Base-by-base conservation (phyloP, 2,888 invertebrate species). In the Minunthozetes semirufus region DNA sequence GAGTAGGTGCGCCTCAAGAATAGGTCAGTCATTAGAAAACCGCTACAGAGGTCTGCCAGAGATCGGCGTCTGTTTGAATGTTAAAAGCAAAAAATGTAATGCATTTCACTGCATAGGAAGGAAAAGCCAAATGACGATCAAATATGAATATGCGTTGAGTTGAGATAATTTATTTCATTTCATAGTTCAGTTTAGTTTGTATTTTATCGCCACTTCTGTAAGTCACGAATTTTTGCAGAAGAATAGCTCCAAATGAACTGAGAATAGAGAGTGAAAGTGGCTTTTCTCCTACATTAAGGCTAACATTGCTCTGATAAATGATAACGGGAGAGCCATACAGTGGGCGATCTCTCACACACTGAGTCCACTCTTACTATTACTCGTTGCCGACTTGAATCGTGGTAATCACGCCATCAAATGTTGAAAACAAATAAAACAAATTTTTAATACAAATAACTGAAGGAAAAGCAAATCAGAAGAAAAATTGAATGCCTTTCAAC, bases 161-260 rank as follows among this genome's bases (percentile, higher is more conserved):
- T 66, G 63, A 66, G 29, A 66, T 66, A 66, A 66, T 38, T 66
- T 33, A 66, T 66, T 19, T 17, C 19, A 66, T 66, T 19, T 17
- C 19, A 33, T 59, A 48, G n/a, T 48, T 48, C 3, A 48, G 15
- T n/a, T 17, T 48, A 48, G 17, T n/a, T 56, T 56, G 8, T 4
- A 56, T 33, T 19, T 38, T 66, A 66, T 66, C 63, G 15, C 38
- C 63, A 66, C 63, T 66, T 66, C 63, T 66, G 63, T 66, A n/a
- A 19, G 63, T 66, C 63, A 66, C 63, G 63, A 66, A 33, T 38
- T 38, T 38, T 38, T 59, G n/a, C 22, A 19, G n/a, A 9, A 50
- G 50, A 19, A 17, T 50, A 50, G 50, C 19, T 50, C 17, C 19
- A 50, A 17, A 42, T 42, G 42, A 2, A n/a, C 50, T n/a, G n/a